A percentile compares a stretch with the other conserved stretches of the same genome.
phyloP scores from a whole-genome alignment of 2,888 invertebrate genomes.

The Cephus runcator region DNA sequence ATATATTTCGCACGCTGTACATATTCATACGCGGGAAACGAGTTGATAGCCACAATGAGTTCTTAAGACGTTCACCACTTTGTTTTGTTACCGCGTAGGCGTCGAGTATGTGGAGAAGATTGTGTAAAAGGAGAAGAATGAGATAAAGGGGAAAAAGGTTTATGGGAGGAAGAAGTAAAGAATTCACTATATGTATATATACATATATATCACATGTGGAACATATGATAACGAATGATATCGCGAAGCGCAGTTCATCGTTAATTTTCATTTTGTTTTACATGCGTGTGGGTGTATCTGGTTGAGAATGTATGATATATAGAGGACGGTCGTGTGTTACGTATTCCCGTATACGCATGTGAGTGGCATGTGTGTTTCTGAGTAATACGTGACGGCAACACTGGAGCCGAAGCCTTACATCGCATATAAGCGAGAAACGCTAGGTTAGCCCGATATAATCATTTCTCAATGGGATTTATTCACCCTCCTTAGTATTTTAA shows the following conservation, averaged over 20 bases:
- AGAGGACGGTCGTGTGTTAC: neutral
- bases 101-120: neutral
- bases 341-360: neutral
- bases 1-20: neutral
- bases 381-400: conserved; percentile 10
- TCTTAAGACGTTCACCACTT: neutral
- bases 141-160: neutral
- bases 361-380: neutral
- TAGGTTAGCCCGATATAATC: neutral
- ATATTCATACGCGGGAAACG: neutral
- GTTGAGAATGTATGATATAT: neutral
- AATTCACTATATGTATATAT: neutral
- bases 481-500: neutral
- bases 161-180: neutral
- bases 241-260: neutral
- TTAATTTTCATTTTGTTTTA: neutral
- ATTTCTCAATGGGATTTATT: neutral
- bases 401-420: conserved; percentile 24
- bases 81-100: neutral
- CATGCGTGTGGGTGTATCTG: neutral
- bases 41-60: neutral
- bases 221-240: neutral
- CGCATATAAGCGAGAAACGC: conserved; percentile 10
- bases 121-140: neutral
- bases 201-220: neutral